Percentiles rank a stretch among this genome's conserved stretches.
Conservation (phyloP, 2,797 vertebrate species). For the Glyptemys insculpta region DNA sequence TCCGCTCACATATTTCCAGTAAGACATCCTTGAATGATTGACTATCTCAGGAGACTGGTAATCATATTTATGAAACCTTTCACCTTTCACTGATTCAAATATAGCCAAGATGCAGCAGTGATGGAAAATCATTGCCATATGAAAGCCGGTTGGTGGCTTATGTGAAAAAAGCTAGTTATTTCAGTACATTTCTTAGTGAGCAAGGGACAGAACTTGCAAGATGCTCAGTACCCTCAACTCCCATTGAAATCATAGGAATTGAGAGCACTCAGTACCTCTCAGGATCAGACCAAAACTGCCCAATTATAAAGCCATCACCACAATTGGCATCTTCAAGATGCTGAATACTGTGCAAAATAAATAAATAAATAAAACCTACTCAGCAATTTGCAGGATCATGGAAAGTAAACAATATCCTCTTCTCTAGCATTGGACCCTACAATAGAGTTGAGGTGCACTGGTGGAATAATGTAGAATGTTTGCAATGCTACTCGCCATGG, state of each 20-base stretch:
- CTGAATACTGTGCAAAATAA: background rate
- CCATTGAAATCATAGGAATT: background rate
- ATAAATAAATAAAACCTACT: background rate
- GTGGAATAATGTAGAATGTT: background rate
- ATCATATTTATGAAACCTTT: conserved; percentile 61
- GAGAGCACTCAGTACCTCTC: background rate
- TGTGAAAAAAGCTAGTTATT: conserved; percentile 39
- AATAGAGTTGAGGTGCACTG: background rate
- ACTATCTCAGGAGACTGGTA: conserved; percentile 1
- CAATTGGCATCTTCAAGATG: background rate
- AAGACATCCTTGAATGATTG: conserved; percentile 29
- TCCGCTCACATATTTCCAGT: background rate
- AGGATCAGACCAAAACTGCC: background rate
- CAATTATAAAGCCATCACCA: fast-evolving
- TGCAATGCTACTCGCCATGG: fast-evolving
- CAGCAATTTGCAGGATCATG: background rate
- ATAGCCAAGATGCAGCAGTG: conserved; percentile 37
- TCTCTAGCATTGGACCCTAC: fast-evolving
- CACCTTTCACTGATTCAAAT: conserved; percentile 59
- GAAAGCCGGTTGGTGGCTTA: conserved; percentile 50
- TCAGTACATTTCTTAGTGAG: conserved; percentile 5
- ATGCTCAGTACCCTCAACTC: background rate
- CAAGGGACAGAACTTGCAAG: background rate
- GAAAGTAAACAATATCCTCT: background rate
- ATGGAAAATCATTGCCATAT: conserved; percentile 57